phyloP scores from a whole-genome alignment of 2,888 invertebrate species.

The Sialis lutaria region DNA sequence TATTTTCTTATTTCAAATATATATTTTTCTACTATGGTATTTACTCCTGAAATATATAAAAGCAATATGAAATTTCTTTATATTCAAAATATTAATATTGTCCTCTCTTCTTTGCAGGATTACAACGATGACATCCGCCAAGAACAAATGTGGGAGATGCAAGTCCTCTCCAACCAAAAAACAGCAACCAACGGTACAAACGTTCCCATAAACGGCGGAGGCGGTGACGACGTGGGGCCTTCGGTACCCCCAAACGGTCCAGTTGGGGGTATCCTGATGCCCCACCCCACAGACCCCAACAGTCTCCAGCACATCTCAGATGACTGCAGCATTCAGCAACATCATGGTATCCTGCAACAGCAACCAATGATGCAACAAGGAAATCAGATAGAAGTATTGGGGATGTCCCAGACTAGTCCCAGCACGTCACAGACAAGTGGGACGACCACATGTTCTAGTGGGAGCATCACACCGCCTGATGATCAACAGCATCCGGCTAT shows the following conservation, averaged over 20 bases:
- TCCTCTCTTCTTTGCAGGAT: constrained; percentile 37
- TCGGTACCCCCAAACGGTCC: constrained; percentile 12
- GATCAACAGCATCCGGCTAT: constrained; percentile 44
- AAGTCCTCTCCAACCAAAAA: constrained; percentile 48
- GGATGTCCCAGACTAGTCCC: constrained; percentile 18
- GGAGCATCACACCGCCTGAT: constrained; percentile 8
- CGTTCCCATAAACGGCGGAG: constrained; percentile 15
- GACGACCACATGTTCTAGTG: constrained; percentile 16
- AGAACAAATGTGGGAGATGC: constrained; percentile 86
- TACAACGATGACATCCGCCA: constrained; percentile 84
- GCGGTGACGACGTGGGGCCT: constrained; percentile 12
- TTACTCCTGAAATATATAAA: no score
- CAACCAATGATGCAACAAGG: constrained; percentile 16
- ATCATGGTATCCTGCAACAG: constrained; percentile 23
- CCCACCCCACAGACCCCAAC: constrained; percentile 5
- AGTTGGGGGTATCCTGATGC: constrained; percentile 15
- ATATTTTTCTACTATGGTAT: no score
- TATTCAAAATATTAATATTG: background rate
- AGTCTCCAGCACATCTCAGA: background rate
- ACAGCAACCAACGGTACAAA: constrained; percentile 15
- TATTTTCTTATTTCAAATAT: no score
- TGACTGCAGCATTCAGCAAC: constrained; percentile 5
- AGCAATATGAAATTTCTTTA: no score
- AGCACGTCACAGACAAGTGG: constrained; percentile 30
- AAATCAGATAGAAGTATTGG: background rate